A percentile compares a stretch with the other conserved stretches of the same genome.
Evolutionary conservation across 2,113 vertebrate species (phyloP).

Genomic region (Xenopus tropicalis): DNA sequence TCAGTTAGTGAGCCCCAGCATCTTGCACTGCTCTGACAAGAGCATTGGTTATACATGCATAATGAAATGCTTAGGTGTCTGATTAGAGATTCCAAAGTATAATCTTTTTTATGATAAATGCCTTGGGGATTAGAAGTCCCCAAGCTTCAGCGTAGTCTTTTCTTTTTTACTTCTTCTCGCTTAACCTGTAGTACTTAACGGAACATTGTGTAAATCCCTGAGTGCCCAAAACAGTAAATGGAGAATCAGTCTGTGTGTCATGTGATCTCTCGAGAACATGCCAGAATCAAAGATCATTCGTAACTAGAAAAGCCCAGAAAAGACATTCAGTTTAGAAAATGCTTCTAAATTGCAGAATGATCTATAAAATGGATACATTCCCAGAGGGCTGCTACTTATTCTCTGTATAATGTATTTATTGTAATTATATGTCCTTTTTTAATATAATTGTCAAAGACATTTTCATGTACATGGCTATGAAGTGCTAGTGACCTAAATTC

Average conservation of each 20-base stretch:
- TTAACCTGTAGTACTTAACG: slow-evolving; percentile 49
- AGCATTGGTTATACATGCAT: neutral
- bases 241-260: slow-evolving; percentile 12
- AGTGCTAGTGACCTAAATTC: slow-evolving; percentile 47
- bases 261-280: slow-evolving; percentile 42
- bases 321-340: too few species aligned
- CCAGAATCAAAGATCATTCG: slow-evolving; percentile 23
- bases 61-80: slow-evolving; percentile 29
- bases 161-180: slow-evolving; percentile 6
- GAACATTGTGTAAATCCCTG: slow-evolving; percentile 46
- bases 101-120: slow-evolving; percentile 49
- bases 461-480: slow-evolving; percentile 51
- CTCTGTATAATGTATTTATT: slow-evolving; percentile 46
- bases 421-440: slow-evolving; percentile 49
- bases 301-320: slow-evolving; percentile 40
- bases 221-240: slow-evolving; percentile 21
- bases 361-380: slow-evolving; percentile 8
- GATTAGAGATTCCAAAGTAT: slow-evolving; percentile 43
- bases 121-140: slow-evolving; percentile 43
- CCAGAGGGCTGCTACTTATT: slow-evolving; percentile 43
- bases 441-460: slow-evolving; percentile 32
- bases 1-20: too few species aligned
- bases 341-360: too few species aligned
- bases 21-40: too few species aligned
- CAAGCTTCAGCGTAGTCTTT: slow-evolving; percentile 26